phyloP scores from a whole-genome alignment of 2,888 invertebrate genomes.

The Drosophila yooni region DNA sequence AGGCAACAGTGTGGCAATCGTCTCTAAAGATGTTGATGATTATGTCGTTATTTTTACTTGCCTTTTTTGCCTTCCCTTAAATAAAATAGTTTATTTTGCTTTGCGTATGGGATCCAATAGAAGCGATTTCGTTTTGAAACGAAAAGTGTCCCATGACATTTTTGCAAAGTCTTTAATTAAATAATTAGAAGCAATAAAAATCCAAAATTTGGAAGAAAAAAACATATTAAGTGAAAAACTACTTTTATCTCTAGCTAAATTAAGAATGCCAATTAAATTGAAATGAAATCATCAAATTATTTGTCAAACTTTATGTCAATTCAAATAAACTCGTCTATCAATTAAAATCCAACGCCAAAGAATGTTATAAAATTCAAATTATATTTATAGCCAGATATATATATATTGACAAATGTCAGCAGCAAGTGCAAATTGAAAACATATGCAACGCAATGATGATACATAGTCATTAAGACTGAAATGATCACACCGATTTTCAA shows the following conservation, averaged over 20 bases:
- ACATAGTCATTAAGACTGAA: not conserved
- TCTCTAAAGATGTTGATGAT: not conserved
- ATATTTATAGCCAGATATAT: not conserved
- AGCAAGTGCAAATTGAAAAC: not conserved
- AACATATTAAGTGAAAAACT: not conserved
- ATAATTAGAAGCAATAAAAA: not conserved
- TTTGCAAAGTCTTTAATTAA: not conserved
- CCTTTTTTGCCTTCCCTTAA: slow-evolving; percentile 13
- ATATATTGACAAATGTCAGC: not conserved
- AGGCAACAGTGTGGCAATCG: slow-evolving; percentile 20
- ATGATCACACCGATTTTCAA: not conserved
- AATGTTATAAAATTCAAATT: slow-evolving; percentile 5
- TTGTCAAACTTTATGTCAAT: not conserved
- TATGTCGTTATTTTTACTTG: slow-evolving; percentile 24
- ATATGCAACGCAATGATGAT: slow-evolving; percentile 1
- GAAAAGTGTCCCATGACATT: not conserved
- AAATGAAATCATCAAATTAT: not conserved
- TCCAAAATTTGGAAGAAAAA: not conserved
- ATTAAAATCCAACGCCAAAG: not conserved
- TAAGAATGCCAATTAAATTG: not conserved
- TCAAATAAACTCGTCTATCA: not conserved
- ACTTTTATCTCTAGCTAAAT: not conserved
- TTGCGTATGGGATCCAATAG: slow-evolving; percentile 3
- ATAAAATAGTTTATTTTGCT: slow-evolving; percentile 19
- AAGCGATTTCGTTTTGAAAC: slow-evolving; percentile 1